phyloP scores from a whole-genome alignment of 2,113 vertebrate species.

The Sorex fumeus region DNA sequence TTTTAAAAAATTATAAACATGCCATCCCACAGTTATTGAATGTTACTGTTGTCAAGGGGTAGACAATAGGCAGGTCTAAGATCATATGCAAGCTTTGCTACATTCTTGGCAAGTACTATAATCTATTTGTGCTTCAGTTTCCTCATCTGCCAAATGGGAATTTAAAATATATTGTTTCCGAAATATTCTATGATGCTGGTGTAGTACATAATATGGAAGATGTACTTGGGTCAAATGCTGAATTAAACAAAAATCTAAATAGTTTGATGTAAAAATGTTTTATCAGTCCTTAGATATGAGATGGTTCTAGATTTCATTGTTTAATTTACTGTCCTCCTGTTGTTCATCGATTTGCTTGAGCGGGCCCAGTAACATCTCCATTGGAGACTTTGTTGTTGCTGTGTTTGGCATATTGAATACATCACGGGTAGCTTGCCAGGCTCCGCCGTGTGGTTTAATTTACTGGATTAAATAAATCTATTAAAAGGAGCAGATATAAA shows the following conservation, averaged over 20 bases:
- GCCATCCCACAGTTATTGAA: constrained; percentile 26
- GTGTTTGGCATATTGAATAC: too few relatives aligned
- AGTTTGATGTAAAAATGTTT: constrained; percentile 24
- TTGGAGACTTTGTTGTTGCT: too few relatives aligned
- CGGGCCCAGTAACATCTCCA: too few relatives aligned
- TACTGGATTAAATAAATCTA: not conserved
- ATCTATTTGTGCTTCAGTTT: not conserved
- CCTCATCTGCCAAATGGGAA: too few relatives aligned
- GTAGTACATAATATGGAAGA: not conserved
- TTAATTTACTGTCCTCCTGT: too few relatives aligned
- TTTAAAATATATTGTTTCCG: constrained; percentile 29
- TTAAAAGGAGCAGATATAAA: not conserved
- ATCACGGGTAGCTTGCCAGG: too few relatives aligned
- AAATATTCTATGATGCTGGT: constrained; percentile 19
- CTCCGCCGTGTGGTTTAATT: too few relatives aligned
- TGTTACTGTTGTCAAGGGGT: not conserved
- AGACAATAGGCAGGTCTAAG: constrained; percentile 2
- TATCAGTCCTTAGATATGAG: not conserved
- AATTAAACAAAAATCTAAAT: constrained; percentile 30
- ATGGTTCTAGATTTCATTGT: not conserved
- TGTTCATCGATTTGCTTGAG: too few relatives aligned
- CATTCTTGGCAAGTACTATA: not conserved
- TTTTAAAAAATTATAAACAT: not conserved
- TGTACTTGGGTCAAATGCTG: constrained; percentile 6
- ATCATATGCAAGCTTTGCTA: constrained; percentile 28